Base-by-base conservation (phyloP, 2,888 invertebrate species). In the Phanerotoma sp. region DNA sequence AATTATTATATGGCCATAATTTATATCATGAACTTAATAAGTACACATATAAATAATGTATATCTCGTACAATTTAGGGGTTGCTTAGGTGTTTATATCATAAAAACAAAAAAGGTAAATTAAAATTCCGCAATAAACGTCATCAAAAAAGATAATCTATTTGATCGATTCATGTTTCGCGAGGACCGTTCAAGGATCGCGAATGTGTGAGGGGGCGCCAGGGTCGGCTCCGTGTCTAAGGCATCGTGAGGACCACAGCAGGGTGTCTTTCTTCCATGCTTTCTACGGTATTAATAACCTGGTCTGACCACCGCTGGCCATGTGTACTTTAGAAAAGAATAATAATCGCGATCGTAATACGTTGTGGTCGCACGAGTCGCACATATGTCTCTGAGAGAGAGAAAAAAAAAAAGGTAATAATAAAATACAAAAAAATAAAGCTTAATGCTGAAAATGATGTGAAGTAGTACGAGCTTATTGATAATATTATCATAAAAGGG, bases 401-500 rank as follows among this genome's bases (percentile, higher is more conserved):
- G n/a, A n/a, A n/a, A n/a, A n/a, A n/a, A n/a, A n/a, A n/a, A n/a
- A n/a, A n/a, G n/a, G n/a, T n/a, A n/a, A n/a, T n/a, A n/a, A n/a
- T n/a, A n/a, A n/a, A n/a, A n/a, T n/a, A n/a, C n/a, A n/a, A n/a
- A n/a, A n/a, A n/a, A n/a, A n/a, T n/a, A n/a, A n/a, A n/a, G n/a
- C n/a, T n/a, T n/a, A n/a, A n/a, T n/a, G n/a, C n/a, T n/a, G n/a
- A n/a, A n/a, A n/a, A n/a, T 21, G 22, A 48, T 37, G 40, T 15
- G 13, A 16, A 56, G 44, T 15, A 45, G 32, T 16, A 38, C 3
- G 40, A 61, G 61, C 55, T 53, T 67, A 71, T 74, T 72, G 71
- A 73, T 71, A 72, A 71, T 62, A 74, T 72, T 73, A 73, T 73
- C 70, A 71, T 72, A 71, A 72, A 72, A 70, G 64, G 62, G 60